Evolutionary conservation across 2,888 invertebrate species (phyloP), one percentile per base, ranked within the genome.

Genomic region (Junonia oenone): DNA sequence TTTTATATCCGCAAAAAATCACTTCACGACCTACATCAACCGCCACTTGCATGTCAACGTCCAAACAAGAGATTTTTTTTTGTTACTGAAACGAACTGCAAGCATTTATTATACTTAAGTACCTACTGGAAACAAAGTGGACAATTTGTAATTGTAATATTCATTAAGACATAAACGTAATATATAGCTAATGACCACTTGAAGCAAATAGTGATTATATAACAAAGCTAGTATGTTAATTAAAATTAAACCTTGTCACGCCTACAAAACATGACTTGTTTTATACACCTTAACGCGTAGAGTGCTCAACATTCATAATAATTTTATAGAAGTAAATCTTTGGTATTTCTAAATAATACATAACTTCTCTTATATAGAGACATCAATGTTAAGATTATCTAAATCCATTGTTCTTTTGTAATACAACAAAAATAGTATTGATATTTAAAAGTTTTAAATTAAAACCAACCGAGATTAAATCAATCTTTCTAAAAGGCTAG

Each of bases 1-100:
- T 43, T 84, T 84, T 81, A 68, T 72, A 68, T 55, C 64, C 51
- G 61, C 60, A 66, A 78, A 83, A 78, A 82, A 80, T 68, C 66
- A 65, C 62, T 64, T 70, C 81, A 71, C 81, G 88, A 89, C 89
- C 89, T 89, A 84, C 85, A 82, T 76, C 86, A 89, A 88, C 71
- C 62, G 67, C 58, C 53, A 54, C 45, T 54, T 54, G 57, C 45
- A 56, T 45, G 58, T 53, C 58, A 59, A 59, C 45, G 51, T 35
- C 48, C 19, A 35, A 52, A 51, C 37, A 22, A 46, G 38, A 22
- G 31, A 43, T 27, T 45, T 51, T 37, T 50, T n/a, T 59, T 55
- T 48, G 14, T 38, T 27, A 13, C 22, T 31, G 35, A 14, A 31
- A 15, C 47, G 27, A 13, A 38, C 29, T 52, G 27, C 13, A 29